Evolutionary conservation across 2,888 invertebrate genomes (phyloP), one percentile per base, ranked within the genome.

Genomic region (Agapostemon virescens): DNA sequence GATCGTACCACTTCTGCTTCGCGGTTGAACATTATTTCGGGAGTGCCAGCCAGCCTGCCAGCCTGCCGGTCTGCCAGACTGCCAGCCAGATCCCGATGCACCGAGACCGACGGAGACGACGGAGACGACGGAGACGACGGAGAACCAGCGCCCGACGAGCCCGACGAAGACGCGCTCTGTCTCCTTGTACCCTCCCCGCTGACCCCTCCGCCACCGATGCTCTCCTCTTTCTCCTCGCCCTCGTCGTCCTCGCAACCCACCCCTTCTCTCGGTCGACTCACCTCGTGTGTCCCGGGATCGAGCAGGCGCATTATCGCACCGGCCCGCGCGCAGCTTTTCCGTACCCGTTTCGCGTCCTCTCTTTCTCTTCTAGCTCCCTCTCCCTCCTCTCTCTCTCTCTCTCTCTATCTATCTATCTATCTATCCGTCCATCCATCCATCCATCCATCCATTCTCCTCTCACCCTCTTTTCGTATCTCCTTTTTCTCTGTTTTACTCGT

Each of bases 21-120:
- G 74, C 71, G 78, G 81, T 68, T 83, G 79, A 89, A 89, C 90
- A 90, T 90, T 90, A 90, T 90, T 90, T 90, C 89, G 90, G 90
- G 90, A 90, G 89, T 88, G 89, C 89, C 87, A 90, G 90, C 89
- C 86, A 86, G 85, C 84, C 85, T 84, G 86, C 88, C 85, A 42
- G 45, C 20, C n/a, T n/a, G 49, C 49, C 87, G 89, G 90, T 89
- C 86, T 85, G 85, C 84, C 85, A 84, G 86, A 86, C 85, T 20
- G 45, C 20, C n/a, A 9, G 49, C 49, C 85, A 82, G 79, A 86
- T 77, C 75, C 80, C 76, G 76, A 81, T 80, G 74, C 71, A 55
- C 55, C 55, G 55, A 23, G 38, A 69, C 80, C 75, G 74, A 81
- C 80, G 72, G 71, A 40, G 72, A 78, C 45, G 52, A 68, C 64